Percentiles rank a stretch among this genome's conserved stretches.
These are phyloP conservation scores for Euthynnus affinis DNA, from an alignment of 2,797 vertebrate species.

Conservation along the genomic window DNA sequence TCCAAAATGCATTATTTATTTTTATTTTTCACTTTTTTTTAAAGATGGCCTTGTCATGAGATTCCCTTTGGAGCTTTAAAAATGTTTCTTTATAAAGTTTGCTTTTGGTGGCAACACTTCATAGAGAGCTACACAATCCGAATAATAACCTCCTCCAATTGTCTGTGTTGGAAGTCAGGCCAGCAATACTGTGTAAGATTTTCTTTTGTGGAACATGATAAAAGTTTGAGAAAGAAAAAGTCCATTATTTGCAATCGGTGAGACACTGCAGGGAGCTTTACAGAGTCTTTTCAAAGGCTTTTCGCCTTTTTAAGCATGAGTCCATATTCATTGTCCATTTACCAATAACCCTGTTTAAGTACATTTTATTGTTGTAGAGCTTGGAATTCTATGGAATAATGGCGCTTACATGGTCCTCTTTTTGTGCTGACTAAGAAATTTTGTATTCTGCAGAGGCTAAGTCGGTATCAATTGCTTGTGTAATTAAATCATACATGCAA, in stretches of 20 bases:
- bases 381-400: conserved; percentile 16
- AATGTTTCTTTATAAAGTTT: conserved; percentile 2
- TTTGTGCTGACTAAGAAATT: conserved; percentile 10
- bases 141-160: conserved; percentile 27
- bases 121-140: background rate
- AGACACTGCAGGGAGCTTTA: conserved; percentile 18
- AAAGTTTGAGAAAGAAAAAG: conserved; percentile 32
- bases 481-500: conserved; percentile 23
- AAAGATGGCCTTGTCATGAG: conserved; percentile 8
- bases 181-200: conserved; percentile 17
- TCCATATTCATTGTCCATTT: conserved; percentile 34
- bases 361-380: conserved; percentile 25
- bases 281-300: conserved; percentile 21
- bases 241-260: conserved; percentile 18
- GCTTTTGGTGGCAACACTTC: conserved; percentile 8
- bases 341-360: conserved; percentile 4
- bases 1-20: conserved; percentile 26
- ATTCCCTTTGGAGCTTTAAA: conserved; percentile 1
- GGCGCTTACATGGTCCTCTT: background rate
- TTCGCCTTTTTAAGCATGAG: conserved; percentile 27
- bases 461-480: conserved; percentile 6
- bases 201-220: conserved; percentile 34
- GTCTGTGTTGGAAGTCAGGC: conserved; percentile 15
- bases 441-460: conserved; percentile 8
- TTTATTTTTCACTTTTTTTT: no score